Percentiles rank a stretch among this genome's conserved stretches.
These are phyloP conservation scores for Lampris megalopsis DNA, from an alignment of 2,113 vertebrate genomes.

Conservation along the genomic window DNA sequence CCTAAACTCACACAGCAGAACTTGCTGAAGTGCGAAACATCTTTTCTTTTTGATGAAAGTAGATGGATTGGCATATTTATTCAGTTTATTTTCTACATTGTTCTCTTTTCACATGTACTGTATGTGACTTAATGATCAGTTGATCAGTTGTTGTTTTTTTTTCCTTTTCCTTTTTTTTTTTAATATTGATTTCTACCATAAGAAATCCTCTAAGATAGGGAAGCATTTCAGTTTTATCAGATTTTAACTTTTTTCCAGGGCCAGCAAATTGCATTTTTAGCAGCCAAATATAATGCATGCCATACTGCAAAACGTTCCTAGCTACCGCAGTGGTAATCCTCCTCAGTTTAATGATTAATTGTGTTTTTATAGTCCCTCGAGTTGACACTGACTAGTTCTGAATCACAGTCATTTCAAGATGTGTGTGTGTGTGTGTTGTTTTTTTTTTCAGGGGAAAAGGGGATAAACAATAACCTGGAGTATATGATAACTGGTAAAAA, in stretches of 20 bases:
- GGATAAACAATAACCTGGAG: not conserved
- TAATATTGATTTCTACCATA: no score
- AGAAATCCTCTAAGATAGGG: not conserved
- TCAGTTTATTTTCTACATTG: not conserved
- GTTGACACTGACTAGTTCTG: conserved; percentile 12
- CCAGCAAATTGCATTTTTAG: conserved; percentile 3
- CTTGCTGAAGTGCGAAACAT: not conserved
- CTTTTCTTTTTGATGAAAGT: conserved; percentile 12
- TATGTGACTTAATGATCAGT: not conserved
- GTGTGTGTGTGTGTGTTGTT: not conserved
- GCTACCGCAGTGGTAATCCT: not conserved
- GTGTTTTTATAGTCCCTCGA: not conserved
- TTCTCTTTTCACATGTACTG: not conserved
- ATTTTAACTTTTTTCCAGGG: no score
- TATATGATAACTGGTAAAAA: conserved; percentile 8
- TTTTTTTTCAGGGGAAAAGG: not conserved
- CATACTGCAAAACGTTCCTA: not conserved
- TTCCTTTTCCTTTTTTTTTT: not conserved
- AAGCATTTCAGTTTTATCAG: conserved; percentile 21
- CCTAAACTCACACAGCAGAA: not conserved
- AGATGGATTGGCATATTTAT: conserved; percentile 23
- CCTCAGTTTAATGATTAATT: not conserved
- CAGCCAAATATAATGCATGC: not conserved
- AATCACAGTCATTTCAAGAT: not conserved
- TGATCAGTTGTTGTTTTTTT: conserved; percentile 15